Base-by-base conservation (phyloP, 2,797 vertebrate genomes). In the Tiaroga cobitis region DNA sequence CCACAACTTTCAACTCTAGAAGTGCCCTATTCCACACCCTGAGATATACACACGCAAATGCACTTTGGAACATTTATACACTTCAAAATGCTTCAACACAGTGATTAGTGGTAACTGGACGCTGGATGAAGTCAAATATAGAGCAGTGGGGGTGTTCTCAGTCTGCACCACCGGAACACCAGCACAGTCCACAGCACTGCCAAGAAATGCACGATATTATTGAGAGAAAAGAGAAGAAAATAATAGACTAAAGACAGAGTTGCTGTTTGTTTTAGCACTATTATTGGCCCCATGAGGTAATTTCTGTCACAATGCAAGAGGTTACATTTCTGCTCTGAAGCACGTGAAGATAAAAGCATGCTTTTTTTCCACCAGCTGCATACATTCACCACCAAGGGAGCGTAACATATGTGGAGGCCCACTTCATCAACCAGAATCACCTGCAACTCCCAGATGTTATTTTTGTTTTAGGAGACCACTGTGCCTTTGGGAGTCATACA, bases 61-160 rank as follows among this genome's bases (percentile, higher is more conserved):
- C 21, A 59, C 59, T 83, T 82, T 88, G 82, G 80, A 84, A 88
- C 84, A 88, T 79, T 81, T 85, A 89, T 76, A 80, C 61, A 72
- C 41, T 37, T 72, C 80, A 85, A 39, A 67, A 87, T 19, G 65
- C 68, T 82, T 85, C 80, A 86, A 75, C 72, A 51, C 82, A 83
- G 76, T 39, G 49, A 81, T 86, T 85, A 89, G 69, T 61, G 78
- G 83, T 86, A 72, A 74, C 80, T 87, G 84, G 80, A 83, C 2
- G 72, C 59, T 84, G 46, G 85, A 77, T 69, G 59, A 87, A n/a
- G 49, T 84, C 74, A 87, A 76, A 83, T 78, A 63, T 80, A 87
- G 72, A 72, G 56, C 19, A 21, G 72, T 41, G 43, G 61, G 41
- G 61, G 46, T 54, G 39, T 63, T 65, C 46, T 85, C 8, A 51